These are phyloP conservation scores for Spilogale gracilis DNA, from an alignment of 2,113 vertebrate species.

Conservation along the genomic window DNA sequence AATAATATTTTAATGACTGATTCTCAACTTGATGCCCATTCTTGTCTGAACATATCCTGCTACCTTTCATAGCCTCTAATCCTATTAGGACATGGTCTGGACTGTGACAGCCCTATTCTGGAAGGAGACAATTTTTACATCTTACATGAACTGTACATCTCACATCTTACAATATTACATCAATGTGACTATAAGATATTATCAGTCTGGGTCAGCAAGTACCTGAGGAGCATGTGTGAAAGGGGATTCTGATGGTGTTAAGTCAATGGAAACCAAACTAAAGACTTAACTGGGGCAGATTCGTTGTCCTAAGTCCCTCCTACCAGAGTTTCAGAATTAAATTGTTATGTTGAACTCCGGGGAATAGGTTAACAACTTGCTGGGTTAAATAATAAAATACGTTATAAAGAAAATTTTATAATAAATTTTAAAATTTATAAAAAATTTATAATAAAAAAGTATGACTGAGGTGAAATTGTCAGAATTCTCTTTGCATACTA, in stretches of 20 bases:
- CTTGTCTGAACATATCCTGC: neutral
- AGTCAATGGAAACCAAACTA: neutral
- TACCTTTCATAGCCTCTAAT: neutral
- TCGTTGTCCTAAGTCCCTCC: neutral
- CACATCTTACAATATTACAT: neutral
- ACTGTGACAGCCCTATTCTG: neutral
- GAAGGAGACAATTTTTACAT: neutral
- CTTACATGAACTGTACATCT: too few relatives aligned
- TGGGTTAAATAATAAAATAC: neutral
- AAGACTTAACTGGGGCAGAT: neutral
- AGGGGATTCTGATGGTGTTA: neutral
- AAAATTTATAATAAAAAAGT: too few relatives aligned
- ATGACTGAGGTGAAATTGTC: neutral
- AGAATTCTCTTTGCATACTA: neutral
- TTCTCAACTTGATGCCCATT: neutral
- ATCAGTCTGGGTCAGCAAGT: neutral
- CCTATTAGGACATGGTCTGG: neutral
- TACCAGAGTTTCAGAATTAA: neutral
- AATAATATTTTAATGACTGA: neutral
- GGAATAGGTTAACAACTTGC: neutral
- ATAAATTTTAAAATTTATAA: too few relatives aligned
- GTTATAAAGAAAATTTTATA: too few relatives aligned
- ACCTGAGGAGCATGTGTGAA: neutral
- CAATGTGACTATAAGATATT: neutral
- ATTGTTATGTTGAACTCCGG: neutral